A percentile compares a stretch with the other conserved stretches of the same genome.
Conservation (phyloP, 2,888 invertebrate species). For the Andrena marginata region DNA sequence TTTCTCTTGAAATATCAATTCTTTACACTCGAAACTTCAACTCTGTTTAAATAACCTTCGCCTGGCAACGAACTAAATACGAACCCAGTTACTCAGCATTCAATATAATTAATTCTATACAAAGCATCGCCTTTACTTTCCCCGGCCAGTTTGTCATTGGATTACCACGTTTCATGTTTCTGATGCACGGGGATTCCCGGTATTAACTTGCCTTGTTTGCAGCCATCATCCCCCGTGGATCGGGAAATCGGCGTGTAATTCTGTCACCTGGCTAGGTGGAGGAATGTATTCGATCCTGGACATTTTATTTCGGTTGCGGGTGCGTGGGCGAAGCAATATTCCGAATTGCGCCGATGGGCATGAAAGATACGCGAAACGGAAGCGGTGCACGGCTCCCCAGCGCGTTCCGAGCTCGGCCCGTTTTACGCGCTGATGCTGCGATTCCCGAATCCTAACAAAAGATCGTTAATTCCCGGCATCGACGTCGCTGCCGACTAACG, state of each 20-base stretch:
- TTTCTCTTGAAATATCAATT: too few species aligned
- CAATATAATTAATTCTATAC: too few species aligned
- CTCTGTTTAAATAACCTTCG: too few species aligned
- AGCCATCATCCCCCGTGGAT: neutral
- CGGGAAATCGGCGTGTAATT: neutral
- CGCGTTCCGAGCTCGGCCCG: conserved; percentile 1
- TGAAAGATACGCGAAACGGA: conserved; percentile 24
- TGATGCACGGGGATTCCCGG: neutral
- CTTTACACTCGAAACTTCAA: too few species aligned
- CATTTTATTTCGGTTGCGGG: neutral
- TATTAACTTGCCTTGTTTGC: neutral
- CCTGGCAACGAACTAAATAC: too few species aligned
- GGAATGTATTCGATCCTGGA: neutral
- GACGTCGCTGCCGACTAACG: neutral
- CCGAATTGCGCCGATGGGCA: conserved; percentile 3
- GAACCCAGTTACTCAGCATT: too few species aligned
- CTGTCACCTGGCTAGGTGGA: neutral
- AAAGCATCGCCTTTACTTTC: too few species aligned
- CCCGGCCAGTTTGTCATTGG: too few species aligned
- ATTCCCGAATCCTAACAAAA: conserved; percentile 23
- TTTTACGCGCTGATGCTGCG: conserved; percentile 29
- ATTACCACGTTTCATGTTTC: neutral
- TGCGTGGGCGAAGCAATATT: neutral
- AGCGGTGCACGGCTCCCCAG: neutral
- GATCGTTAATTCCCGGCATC: conserved; percentile 17